Base-by-base conservation (phyloP, 1,140 invertebrate genomes). In the Palaemon carinicauda region DNA sequence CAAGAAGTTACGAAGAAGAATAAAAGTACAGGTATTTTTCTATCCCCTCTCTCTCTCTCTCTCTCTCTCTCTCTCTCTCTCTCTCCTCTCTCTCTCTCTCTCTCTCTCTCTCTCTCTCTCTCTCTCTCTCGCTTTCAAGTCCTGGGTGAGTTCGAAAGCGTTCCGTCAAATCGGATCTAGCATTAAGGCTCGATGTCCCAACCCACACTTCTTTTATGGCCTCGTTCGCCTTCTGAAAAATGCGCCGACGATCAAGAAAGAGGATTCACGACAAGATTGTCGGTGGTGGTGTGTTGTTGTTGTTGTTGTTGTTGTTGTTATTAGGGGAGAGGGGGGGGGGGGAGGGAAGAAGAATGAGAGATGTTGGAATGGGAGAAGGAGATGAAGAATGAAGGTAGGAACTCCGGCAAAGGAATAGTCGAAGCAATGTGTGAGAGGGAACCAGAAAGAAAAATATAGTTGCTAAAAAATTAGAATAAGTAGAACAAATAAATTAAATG, bases 131-230 rank as follows among this genome's bases (percentile, higher is more conserved):
- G 10, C 75, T 41, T 52, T 24, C 21, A 19, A 19, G 21, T 31
- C 31, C 24, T 50, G 56, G 27, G 24, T 69, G 51, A 56, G 80
- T 81, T 69, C 69, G 80, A 81, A 81, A 81, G 56, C 69, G 65
- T 81, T 81, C 80, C 80, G 52, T 56, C 54, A 81, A 81, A 81
- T 81, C 80, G 80, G 80, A 81, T 81, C 65, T 15, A 71, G 51
- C 80, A 31, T 10, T 65, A 41, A n/a, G 41, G 27, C 52, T 56
- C 10, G 53, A 53, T 17, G 12, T 5, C 78, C 78, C 53, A n/a
- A 31, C 80, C 80, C 27, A 7, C n/a, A n/a, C 27, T 19, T 65
- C 60, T 21, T 52, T 27, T n/a, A 56, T 51, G 41, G 56, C 33
- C 51, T 24, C 69, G 80, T 50, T 33, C 80, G 69, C 80, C 80